Percentiles rank a stretch among this genome's conserved stretches.
These are phyloP conservation scores for Bucco capensis DNA, from an alignment of 2,113 vertebrate species.

Conservation along the genomic window DNA sequence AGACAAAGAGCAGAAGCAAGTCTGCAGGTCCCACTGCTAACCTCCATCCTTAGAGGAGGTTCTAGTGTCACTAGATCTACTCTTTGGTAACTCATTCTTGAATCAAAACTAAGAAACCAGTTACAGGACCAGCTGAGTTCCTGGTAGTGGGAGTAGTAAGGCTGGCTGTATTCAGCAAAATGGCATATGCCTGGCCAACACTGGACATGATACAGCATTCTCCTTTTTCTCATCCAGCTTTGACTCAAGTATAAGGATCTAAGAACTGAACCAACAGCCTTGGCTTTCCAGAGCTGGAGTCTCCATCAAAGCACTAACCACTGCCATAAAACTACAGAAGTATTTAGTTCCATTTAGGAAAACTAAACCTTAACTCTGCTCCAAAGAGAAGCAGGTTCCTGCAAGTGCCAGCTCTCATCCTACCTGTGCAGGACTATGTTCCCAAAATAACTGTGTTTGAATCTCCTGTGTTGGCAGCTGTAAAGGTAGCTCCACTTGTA, in stretches of 20 bases:
- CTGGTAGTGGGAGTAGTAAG: background rate
- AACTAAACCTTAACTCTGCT: background rate
- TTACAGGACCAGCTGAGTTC: background rate
- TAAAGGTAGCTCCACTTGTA: background rate
- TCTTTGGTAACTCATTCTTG: background rate
- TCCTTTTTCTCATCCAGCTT: background rate
- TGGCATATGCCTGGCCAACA: background rate
- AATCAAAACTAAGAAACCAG: background rate
- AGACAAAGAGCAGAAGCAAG: background rate
- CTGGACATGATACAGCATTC: background rate
- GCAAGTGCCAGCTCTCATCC: background rate
- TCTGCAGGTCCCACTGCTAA: background rate
- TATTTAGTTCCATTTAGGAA: background rate
- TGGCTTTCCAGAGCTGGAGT: background rate
- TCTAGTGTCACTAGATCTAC: background rate
- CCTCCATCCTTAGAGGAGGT: background rate
- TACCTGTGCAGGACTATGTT: background rate
- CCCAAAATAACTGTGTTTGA: background rate
- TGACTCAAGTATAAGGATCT: background rate
- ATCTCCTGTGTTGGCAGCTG: background rate
- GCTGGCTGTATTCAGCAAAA: background rate
- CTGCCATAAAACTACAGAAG: background rate
- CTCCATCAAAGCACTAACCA: background rate
- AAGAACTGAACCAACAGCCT: background rate
- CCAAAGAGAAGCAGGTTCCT: background rate